Evolutionary conservation across 2,888 invertebrate genomes (phyloP).

Genomic region (Cataglyphis albicans): DNA sequence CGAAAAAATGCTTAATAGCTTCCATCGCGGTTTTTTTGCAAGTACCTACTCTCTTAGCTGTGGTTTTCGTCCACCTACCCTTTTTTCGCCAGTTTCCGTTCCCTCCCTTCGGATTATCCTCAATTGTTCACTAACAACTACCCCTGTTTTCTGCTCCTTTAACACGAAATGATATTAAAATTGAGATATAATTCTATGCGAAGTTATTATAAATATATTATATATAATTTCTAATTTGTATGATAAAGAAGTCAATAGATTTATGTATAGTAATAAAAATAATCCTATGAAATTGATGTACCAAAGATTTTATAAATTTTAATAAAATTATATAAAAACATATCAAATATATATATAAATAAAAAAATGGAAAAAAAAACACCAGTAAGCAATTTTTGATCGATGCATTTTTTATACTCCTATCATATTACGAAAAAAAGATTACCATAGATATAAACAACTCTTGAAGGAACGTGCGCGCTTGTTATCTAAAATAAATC

Average conservation of each 20-base stretch:
- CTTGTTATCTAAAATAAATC: constrained; percentile 80
- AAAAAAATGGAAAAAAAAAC: not conserved
- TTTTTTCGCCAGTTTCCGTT: constrained; percentile 26
- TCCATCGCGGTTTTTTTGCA: constrained; percentile 67
- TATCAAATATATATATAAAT: not conserved
- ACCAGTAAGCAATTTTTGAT: constrained; percentile 1
- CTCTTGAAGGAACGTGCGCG: constrained; percentile 48
- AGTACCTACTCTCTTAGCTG: constrained; percentile 46
- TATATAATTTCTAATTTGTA: constrained; percentile 5
- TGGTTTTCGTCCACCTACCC: constrained; percentile 40
- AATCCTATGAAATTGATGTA: not conserved
- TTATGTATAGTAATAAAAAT: not conserved
- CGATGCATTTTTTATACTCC: not conserved
- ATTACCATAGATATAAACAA: constrained; percentile 62
- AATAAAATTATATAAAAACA: not conserved
- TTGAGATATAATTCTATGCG: not conserved
- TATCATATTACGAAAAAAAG: constrained; percentile 18
- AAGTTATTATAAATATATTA: not conserved
- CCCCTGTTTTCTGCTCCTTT: constrained; percentile 14
- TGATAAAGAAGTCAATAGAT: not conserved
- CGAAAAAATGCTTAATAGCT: constrained; percentile 77
- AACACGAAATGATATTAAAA: constrained; percentile 17
- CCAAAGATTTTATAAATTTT: not conserved
- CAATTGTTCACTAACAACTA: constrained; percentile 46
- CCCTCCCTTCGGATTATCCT: constrained; percentile 27